Percentiles rank a stretch among this genome's conserved stretches.
Conservation (phyloP, 2,113 vertebrate species). For the Mormyrus lacerda region DNA sequence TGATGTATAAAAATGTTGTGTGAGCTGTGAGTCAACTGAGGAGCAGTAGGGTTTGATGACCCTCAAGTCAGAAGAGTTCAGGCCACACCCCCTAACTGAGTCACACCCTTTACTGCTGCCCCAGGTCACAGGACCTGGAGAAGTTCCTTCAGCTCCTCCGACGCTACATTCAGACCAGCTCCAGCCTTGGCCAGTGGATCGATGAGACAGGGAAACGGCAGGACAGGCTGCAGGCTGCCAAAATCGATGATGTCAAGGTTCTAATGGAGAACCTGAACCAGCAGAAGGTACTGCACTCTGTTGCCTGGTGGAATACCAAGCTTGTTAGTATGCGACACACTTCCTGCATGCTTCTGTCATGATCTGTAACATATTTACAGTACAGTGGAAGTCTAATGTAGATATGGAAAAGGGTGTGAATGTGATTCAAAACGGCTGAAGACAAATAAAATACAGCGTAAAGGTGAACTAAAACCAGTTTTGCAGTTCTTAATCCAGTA, state of each 20-base stretch:
- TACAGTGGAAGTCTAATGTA: not conserved
- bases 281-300: conserved; percentile 71
- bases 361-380: not conserved
- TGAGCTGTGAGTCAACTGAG: not conserved
- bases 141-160: conserved; percentile 76
- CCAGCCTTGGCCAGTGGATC: conserved; percentile 74
- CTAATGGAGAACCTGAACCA: conserved; percentile 69
- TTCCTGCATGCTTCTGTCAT: not conserved
- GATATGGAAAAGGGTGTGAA: not conserved
- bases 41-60: not conserved
- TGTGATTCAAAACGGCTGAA: not conserved
- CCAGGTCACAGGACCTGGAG: conserved; percentile 77
- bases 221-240: conserved; percentile 67
- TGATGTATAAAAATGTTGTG: not conserved
- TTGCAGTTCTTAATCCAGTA: not conserved
- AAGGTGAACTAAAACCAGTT: not conserved
- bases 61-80: not conserved
- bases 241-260: conserved; percentile 61
- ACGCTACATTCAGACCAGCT: conserved; percentile 72
- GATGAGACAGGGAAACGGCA: conserved; percentile 69
- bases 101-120: not conserved
- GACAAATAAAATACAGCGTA: not conserved
- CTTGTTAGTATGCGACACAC: not conserved
- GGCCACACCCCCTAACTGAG: not conserved
- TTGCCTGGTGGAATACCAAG: not conserved